Evolutionary conservation across 1,140 invertebrate species (phyloP), one percentile per base, ranked within the genome.

Genomic region (Daktulosphaira vitifoliae): DNA sequence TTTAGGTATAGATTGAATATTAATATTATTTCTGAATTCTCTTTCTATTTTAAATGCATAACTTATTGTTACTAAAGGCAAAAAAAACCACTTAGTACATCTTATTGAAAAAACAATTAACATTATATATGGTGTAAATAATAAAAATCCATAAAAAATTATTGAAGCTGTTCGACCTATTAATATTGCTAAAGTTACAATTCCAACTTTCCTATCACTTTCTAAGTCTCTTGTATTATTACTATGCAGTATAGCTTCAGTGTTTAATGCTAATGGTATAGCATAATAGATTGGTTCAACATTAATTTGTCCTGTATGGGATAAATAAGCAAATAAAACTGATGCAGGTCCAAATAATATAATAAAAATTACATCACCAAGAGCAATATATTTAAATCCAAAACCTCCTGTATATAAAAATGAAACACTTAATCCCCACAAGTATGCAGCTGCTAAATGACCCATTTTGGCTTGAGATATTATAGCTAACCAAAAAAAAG

Each of bases 391-490:
- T 68, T 83, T 84, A 18, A 83, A 72, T 18, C 81, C 82, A 22
- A 78, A 74, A 18, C 82, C 82, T 46, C 82, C 81, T 11, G 81
- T 83, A 64, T 92, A 89, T 4, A 96, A 76, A 77, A 94, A 94
- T 64, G 89, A 92, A n/a, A 90, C 91, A n/a, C 92, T 96, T 44
- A 97, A 73, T 0, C 93, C 94, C 59, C 93, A 92, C 77, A 97
- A 96, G 73, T 94, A 97, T 1, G 96, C 86, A 8, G 96, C 76
- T 2, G 93, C 92, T 67, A 96, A 78, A 74, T 96, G 92, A 75
- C 95, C 92, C 86, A 96, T 90, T 74, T 87, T 87, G 0, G 92
- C 92, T 7, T 90, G 88, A 44, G 92, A 94, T 62, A 92, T 76
- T 15, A 81, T 78, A 1, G 87, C 82, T 53, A 95, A 75, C 20